Percentiles rank a stretch among this genome's conserved stretches.
Evolutionary conservation across 2,888 invertebrate species (phyloP).

Genomic region (Meloe dianella): DNA sequence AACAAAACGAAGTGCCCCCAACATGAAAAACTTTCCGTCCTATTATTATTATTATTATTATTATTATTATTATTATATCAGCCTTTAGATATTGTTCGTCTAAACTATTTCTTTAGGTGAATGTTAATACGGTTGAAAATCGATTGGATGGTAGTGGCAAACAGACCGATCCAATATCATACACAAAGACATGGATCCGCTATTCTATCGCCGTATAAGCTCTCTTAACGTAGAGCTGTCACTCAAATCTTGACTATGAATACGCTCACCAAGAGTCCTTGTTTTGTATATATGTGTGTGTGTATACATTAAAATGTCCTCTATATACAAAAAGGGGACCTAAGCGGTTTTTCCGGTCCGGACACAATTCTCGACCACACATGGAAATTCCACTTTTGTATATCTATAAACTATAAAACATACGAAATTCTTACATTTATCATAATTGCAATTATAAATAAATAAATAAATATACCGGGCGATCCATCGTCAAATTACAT

Average conservation of each 20-base stretch:
- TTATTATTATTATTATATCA: too few relatives aligned
- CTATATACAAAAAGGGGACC: neutral
- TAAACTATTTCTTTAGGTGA: constrained; percentile 7
- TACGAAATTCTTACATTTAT: constrained; percentile 23
- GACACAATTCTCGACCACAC: neutral
- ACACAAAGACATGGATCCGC: constrained; percentile 26
- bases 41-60: too few relatives aligned
- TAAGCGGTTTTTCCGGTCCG: constrained; percentile 9
- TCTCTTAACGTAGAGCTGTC: constrained; percentile 34
- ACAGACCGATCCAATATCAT: constrained; percentile 18
- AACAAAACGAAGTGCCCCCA: neutral
- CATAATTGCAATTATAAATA: neutral
- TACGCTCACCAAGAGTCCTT: constrained; percentile 27
- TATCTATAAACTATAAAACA: neutral
- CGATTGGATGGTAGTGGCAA: constrained; percentile 14
- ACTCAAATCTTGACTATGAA: constrained; percentile 35
- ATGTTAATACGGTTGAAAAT: constrained; percentile 20
- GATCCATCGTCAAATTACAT: neutral
- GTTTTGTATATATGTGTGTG: constrained; percentile 19
- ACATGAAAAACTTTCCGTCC: neutral
- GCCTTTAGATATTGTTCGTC: neutral
- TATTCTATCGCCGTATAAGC: constrained; percentile 28
- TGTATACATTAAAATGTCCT: neutral
- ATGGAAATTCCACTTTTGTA: neutral
- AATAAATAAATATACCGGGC: too few relatives aligned